These are phyloP conservation scores for Chironomus striatipennis DNA, from an alignment of 1,140 invertebrate genomes.

Conservation along the genomic window DNA sequence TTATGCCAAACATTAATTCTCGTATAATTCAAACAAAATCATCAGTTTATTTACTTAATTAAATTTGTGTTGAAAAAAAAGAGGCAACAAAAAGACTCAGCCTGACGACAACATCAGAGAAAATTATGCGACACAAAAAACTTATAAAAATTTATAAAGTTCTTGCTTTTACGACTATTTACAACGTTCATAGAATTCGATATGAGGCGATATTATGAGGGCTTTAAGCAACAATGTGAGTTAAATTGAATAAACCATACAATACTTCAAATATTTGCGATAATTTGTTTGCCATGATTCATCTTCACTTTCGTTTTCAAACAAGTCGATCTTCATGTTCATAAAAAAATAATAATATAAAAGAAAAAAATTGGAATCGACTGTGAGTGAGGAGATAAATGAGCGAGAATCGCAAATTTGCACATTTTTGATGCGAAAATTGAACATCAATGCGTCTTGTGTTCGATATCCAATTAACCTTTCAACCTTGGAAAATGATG, in stretches of 20 bases:
- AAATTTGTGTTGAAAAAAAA: too few species aligned
- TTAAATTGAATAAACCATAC: background rate
- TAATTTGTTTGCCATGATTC: background rate
- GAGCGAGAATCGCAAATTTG: background rate
- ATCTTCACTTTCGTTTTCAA: slow-evolving; percentile 3
- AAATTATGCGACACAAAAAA: too few species aligned
- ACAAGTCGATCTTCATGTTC: background rate
- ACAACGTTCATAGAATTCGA: background rate
- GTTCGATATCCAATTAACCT: slow-evolving; percentile 15
- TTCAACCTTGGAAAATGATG: slow-evolving; percentile 18
- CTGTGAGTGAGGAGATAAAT: too few species aligned
- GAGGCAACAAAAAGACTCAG: too few species aligned
- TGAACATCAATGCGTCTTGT: background rate
- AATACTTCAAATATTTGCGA: background rate
- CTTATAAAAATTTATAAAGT: too few species aligned
- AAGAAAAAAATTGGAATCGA: too few species aligned
- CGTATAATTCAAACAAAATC: too few species aligned
- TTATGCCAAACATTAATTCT: too few species aligned
- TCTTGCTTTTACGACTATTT: background rate
- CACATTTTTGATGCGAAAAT: background rate
- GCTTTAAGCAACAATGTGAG: background rate
- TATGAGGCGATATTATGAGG: background rate
- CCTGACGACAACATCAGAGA: too few species aligned
- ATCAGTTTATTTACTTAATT: too few species aligned
- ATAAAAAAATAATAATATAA: too few species aligned